Conservation (phyloP, 2,113 vertebrate genomes). For the Bettongia penicillata region DNA sequence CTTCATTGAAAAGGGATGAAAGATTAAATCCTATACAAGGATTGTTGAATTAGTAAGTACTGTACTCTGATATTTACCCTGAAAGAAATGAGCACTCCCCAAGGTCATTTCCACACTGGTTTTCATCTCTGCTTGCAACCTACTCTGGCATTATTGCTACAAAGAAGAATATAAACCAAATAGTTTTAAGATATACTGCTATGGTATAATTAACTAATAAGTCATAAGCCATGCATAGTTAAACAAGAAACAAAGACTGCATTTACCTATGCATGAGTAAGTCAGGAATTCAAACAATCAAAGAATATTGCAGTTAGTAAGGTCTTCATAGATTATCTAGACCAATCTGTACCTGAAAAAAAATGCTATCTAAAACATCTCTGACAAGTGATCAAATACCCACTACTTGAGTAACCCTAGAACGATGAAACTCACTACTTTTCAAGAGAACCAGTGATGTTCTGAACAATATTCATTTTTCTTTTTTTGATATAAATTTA, state of each 20-base stretch:
- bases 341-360: background rate
- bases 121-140: background rate
- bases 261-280: slow-evolving; percentile 32
- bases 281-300: background rate
- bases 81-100: slow-evolving; percentile 1
- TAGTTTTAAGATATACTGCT: background rate
- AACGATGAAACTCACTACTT: background rate
- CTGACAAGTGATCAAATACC: background rate
- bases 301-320: background rate
- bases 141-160: background rate
- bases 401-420: background rate
- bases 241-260: background rate
- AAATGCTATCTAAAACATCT: background rate
- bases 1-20: slow-evolving; percentile 49
- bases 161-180: background rate
- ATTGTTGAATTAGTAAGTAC: slow-evolving; percentile 34
- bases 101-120: background rate
- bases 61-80: slow-evolving; percentile 37
- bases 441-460: background rate
- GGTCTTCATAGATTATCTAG: background rate
- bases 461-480: background rate
- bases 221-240: background rate
- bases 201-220: slow-evolving; percentile 8
- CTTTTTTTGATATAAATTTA: no score
- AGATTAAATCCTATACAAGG: slow-evolving; percentile 42